These are phyloP conservation scores for Azemiops feae DNA, from an alignment of 2,113 vertebrate species.

Conservation along the genomic window DNA sequence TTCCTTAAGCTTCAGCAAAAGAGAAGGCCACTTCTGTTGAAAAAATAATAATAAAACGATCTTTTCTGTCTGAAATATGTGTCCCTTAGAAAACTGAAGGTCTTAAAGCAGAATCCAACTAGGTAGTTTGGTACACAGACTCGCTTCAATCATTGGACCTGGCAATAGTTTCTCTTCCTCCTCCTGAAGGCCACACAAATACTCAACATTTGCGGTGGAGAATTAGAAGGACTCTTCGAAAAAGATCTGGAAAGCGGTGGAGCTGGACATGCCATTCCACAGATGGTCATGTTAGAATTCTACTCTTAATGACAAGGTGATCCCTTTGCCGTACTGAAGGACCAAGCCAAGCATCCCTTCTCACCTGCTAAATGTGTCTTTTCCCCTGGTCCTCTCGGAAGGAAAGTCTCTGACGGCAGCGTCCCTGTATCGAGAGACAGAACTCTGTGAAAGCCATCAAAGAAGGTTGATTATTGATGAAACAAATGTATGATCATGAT, in stretches of 20 bases:
- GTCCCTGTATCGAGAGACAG: conserved; percentile 39
- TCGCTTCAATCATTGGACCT: not conserved
- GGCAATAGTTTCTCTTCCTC: not conserved
- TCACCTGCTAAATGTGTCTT: conserved; percentile 38
- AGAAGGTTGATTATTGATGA: not conserved
- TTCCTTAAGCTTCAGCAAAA: not conserved
- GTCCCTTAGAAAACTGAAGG: not conserved
- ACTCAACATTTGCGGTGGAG: not conserved
- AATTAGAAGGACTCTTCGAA: not conserved
- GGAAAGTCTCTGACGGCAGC: conserved; percentile 38
- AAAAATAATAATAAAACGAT: not conserved
- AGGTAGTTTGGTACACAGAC: not conserved
- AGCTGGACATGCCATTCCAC: not conserved
- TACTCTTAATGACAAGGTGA: not conserved
- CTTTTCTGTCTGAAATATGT: not conserved
- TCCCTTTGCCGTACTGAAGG: not conserved
- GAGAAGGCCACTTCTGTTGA: not conserved
- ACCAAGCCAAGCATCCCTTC: not conserved
- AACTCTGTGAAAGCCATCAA: not conserved
- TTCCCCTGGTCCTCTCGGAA: conserved; percentile 37
- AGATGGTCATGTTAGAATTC: not conserved
- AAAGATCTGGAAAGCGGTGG: not conserved
- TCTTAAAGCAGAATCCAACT: not conserved
- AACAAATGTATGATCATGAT: not conserved
- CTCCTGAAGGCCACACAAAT: not conserved